Evolutionary conservation across 1,140 invertebrate genomes (phyloP).

Genomic region (Bombus consobrinus): DNA sequence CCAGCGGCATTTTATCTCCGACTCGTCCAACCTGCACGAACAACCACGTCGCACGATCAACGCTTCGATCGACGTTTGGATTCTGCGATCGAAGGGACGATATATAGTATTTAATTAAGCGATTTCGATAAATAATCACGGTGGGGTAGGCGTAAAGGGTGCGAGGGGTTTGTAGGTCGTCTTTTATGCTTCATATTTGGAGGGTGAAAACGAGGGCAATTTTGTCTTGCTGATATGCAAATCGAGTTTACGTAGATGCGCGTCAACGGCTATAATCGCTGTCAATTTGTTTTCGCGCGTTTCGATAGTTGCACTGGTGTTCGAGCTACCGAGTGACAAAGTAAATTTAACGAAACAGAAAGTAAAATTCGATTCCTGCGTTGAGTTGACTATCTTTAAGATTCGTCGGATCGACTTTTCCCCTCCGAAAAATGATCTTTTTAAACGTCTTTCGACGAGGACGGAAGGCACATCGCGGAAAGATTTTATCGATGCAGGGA

Average conservation of each 20-base stretch:
- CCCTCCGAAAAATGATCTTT: slow-evolving; percentile 33
- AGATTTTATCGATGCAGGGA: slow-evolving; percentile 41
- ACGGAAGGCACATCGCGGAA: slow-evolving; percentile 5
- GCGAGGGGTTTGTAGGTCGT: not conserved
- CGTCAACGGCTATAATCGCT: not conserved
- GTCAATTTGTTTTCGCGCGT: not conserved
- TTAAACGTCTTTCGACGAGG: not conserved
- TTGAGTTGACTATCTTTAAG: too few species aligned
- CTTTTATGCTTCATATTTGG: not conserved
- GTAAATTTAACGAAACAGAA: not conserved
- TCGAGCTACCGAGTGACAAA: too few species aligned
- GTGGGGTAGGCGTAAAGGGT: not conserved
- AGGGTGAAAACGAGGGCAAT: slow-evolving; percentile 22
- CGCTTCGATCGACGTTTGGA: not conserved
- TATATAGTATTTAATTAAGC: slow-evolving; percentile 23
- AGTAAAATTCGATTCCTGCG: not conserved
- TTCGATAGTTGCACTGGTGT: not conserved
- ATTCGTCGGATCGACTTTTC: not conserved
- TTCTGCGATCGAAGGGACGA: not conserved
- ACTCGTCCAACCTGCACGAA: not conserved
- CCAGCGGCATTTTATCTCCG: slow-evolving; percentile 24
- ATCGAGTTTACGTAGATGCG: not conserved
- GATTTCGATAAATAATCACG: slow-evolving; percentile 6
- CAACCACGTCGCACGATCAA: not conserved
- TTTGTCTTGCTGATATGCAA: not conserved